A percentile compares a stretch with the other conserved stretches of the same genome.
These are phyloP conservation scores for Solen grandis DNA, from an alignment of 1,140 invertebrate species.

Conservation along the genomic window DNA sequence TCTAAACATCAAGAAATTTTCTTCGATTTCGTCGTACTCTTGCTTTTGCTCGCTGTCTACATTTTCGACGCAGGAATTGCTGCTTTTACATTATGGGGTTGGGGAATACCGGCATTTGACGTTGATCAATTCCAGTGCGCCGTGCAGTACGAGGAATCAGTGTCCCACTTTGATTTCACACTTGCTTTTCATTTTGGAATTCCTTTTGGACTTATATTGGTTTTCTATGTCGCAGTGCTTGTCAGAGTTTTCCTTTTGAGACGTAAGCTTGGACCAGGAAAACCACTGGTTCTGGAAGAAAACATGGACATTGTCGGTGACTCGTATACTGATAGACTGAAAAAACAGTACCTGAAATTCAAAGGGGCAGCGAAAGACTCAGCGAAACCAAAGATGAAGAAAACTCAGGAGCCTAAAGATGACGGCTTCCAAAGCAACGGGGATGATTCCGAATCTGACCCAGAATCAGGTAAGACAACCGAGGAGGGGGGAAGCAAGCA, in stretches of 20 bases:
- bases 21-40: slow-evolving; percentile 45
- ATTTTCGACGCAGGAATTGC: slow-evolving; percentile 57
- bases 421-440: slow-evolving; percentile 49
- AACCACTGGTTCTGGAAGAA: slow-evolving; percentile 54
- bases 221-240: slow-evolving; percentile 56
- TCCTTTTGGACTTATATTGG: slow-evolving; percentile 47
- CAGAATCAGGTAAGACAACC: slow-evolving; percentile 50
- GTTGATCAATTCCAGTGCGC: slow-evolving; percentile 60
- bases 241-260: slow-evolving; percentile 49
- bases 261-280: slow-evolving; percentile 26
- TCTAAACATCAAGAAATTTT: slow-evolving; percentile 59
- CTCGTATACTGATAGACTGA: slow-evolving; percentile 59
- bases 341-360: slow-evolving; percentile 57
- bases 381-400: slow-evolving; percentile 58
- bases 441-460: slow-evolving; percentile 46
- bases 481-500: slow-evolving; percentile 11
- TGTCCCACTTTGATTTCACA: slow-evolving; percentile 58
- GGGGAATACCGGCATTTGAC: slow-evolving; percentile 54
- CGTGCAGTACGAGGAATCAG: slow-evolving; percentile 57
- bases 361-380: slow-evolving; percentile 57
- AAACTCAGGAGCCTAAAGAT: slow-evolving; percentile 30
- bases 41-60: slow-evolving; percentile 46
- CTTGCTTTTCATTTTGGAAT: slow-evolving; percentile 53
- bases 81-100: slow-evolving; percentile 50
- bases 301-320: slow-evolving; percentile 56